phyloP scores from a whole-genome alignment of 2,888 invertebrate genomes.

The Melieria omissa region DNA sequence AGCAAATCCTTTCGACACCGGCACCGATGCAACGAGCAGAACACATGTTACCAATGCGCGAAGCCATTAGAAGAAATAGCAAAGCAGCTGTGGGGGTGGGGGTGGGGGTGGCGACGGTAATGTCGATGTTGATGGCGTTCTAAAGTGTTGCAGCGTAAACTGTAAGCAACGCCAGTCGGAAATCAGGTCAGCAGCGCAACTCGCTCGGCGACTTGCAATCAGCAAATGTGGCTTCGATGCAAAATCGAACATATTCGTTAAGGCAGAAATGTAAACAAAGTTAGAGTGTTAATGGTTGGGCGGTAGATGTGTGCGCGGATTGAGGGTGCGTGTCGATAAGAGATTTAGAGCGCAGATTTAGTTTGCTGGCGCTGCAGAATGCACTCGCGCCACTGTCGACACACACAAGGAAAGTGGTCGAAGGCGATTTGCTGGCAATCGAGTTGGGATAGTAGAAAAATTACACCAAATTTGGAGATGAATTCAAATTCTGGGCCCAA shows the following conservation, averaged over 20 bases:
- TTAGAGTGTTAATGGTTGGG: conserved; percentile 20
- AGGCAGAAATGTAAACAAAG: conserved; percentile 61
- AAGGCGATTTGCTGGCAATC: no score
- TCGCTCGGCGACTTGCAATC: background rate
- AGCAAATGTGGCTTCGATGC: background rate
- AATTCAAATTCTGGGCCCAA: no score
- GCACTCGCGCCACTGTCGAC: background rate
- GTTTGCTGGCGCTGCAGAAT: conserved; percentile 20
- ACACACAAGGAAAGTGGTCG: no score
- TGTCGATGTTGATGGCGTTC: background rate
- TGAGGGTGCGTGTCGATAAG: conserved; percentile 22
- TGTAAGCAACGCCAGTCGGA: conserved; percentile 22
- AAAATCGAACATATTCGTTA: conserved; percentile 63
- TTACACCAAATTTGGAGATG: no score
- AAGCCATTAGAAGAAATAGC: conserved; percentile 27
- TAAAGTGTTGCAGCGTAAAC: conserved; percentile 27
- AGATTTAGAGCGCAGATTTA: conserved; percentile 26
- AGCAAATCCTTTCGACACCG: no score
- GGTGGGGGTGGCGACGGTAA: background rate
- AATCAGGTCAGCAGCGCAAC: conserved; percentile 31
- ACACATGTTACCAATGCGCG: conserved; percentile 31
- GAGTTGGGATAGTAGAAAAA: no score
- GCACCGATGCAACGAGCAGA: conserved; percentile 9
- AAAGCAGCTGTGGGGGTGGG: background rate
- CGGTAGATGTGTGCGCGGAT: background rate